Conservation (phyloP, 2,888 invertebrate species). For the Zaprionus lineosus region DNA sequence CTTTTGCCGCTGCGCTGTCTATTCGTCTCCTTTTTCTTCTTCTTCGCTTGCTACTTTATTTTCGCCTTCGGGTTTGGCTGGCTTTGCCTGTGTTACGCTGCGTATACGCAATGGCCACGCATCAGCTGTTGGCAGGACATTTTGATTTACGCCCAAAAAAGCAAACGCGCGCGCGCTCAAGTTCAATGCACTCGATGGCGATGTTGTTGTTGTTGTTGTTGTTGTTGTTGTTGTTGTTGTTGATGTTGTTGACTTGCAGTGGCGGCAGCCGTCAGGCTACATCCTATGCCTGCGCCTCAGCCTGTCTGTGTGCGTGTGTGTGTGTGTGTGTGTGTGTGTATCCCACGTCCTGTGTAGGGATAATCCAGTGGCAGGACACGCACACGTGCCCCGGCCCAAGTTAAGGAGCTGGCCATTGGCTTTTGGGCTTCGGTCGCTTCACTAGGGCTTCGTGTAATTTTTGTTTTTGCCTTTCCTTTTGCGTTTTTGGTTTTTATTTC, state of each 20-base stretch:
- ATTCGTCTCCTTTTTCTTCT: too few species aligned
- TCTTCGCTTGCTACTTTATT: slow-evolving; percentile 19
- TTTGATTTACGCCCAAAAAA: slow-evolving; percentile 71
- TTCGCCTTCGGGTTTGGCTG: not conserved
- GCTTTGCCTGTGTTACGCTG: slow-evolving; percentile 23
- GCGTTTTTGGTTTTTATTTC: slow-evolving; percentile 16
- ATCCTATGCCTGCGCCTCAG: slow-evolving; percentile 6
- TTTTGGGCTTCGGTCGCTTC: slow-evolving; percentile 62
- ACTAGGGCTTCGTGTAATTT: slow-evolving; percentile 67
- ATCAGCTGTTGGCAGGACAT: slow-evolving; percentile 57
- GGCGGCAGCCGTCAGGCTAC: slow-evolving; percentile 33
- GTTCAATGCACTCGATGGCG: slow-evolving; percentile 63
- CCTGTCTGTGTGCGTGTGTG: not conserved
- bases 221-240: not conserved
- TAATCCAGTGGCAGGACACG: slow-evolving; percentile 68
- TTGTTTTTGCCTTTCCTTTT: too few species aligned
- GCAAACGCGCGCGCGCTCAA: slow-evolving; percentile 24
- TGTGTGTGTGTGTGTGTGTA: slow-evolving; percentile 11
- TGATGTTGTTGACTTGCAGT: slow-evolving; percentile 19
- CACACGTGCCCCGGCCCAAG: slow-evolving; percentile 59
- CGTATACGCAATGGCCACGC: slow-evolving; percentile 54
- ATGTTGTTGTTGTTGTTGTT: not conserved
- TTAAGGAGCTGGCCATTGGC: slow-evolving; percentile 66
- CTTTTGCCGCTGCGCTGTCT: too few species aligned
- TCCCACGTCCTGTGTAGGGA: slow-evolving; percentile 67